Base-by-base conservation (phyloP, 2,113 vertebrate genomes). In the Elaphurus davidianus region DNA sequence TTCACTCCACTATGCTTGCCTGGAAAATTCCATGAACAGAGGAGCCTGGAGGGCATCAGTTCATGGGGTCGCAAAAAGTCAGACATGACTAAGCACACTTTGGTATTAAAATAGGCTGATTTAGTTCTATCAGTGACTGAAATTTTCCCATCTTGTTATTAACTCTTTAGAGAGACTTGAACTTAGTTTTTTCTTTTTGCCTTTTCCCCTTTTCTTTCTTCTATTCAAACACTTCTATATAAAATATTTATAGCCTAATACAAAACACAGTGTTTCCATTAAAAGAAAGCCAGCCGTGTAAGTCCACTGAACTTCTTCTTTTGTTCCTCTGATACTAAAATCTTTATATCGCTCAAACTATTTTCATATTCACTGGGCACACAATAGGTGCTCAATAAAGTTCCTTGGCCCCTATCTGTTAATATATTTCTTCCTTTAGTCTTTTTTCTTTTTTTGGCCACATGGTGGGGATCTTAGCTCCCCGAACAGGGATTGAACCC, bases 291-390 rank as follows among this genome's bases (percentile, higher is more conserved):
- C 6, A 64, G n/a, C 23, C 84, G 25, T 87, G 25, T 45, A 97
- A 90, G 47, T 82, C 23, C 36, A 59, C 28, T 57, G 47, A 87
- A 40, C 21, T 25, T 89, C 43, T 79, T 89, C 55, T 88, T 89
- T 79, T 57, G 9, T 96, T 76, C 16, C 54, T 96, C 60, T 82
- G 47, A 95, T 91, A 82, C 36, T 40, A 90, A 71, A 85, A 96
- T 79, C 93, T 87, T 93, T 87, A 92, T 55, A 96, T 91, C 57
- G 23, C 36, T 94, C 55, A 74, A 79, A 67, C 87, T 95, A 81
- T 92, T 90, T 57, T 94, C 10, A n/a, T 45, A 90, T 55, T 78
- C n/a, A 30, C 33, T 83, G 86, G 45, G 83, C 7, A 71, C 36
- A 97, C 21, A 78, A 67, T 16, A 86, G 16, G 45, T 81, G 30